Evolutionary conservation across 2,888 invertebrate genomes (phyloP).

Genomic region (Perithous albicinctus): DNA sequence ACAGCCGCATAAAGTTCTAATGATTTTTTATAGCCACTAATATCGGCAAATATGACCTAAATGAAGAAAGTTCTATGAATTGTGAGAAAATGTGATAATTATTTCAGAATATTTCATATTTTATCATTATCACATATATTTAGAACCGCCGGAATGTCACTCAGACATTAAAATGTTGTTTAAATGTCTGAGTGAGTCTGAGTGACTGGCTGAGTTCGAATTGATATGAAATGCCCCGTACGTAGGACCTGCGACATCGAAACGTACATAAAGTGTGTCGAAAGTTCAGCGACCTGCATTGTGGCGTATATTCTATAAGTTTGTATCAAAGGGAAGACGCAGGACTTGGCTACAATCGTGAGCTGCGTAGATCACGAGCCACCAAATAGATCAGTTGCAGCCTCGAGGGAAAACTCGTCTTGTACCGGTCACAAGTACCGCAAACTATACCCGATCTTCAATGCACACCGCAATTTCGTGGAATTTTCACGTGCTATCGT

Average conservation of each 20-base stretch:
- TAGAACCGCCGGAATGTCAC: too few relatives aligned
- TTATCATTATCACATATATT: too few relatives aligned
- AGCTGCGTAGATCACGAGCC: constrained; percentile 4
- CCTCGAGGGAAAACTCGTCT: constrained; percentile 20
- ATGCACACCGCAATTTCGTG: constrained; percentile 24
- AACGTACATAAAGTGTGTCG: constrained; percentile 57
- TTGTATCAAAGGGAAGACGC: constrained; percentile 8
- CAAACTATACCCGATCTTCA: constrained; percentile 7
- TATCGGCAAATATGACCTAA: too few relatives aligned
- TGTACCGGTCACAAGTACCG: constrained; percentile 25
- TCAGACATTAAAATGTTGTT: not conserved
- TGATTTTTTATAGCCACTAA: too few relatives aligned
- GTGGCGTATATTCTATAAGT: constrained; percentile 19
- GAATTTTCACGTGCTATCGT: constrained; percentile 13
- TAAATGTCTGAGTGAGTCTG: too few relatives aligned
- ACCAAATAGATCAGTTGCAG: not conserved
- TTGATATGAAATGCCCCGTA: not conserved
- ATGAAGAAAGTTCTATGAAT: too few relatives aligned
- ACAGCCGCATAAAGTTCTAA: too few relatives aligned
- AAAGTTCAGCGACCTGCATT: constrained; percentile 66
- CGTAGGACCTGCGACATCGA: constrained; percentile 3
- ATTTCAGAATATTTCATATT: too few relatives aligned
- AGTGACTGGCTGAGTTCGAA: too few relatives aligned
- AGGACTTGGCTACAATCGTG: constrained; percentile 8
- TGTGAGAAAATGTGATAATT: too few relatives aligned